Evolutionary conservation across 2,888 invertebrate genomes (phyloP).

Genomic region (Melanostoma scalare): DNA sequence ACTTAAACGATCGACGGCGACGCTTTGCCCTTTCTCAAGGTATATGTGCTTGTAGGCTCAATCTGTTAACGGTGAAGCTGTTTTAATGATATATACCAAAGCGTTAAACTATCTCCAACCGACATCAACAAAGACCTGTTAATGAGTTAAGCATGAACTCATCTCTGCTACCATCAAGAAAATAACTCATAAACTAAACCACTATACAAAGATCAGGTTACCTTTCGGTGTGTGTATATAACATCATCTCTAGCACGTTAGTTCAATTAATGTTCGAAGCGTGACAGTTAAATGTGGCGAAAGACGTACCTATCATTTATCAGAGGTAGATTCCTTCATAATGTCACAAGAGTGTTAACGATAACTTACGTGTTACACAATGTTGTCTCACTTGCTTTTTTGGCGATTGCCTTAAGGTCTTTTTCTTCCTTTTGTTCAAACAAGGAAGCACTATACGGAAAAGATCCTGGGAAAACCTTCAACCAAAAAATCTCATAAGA

Average conservation of each 20-base stretch:
- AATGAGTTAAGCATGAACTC: conserved; percentile 63
- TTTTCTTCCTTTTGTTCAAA: background rate
- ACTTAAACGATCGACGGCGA: background rate
- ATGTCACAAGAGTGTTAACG: conserved; percentile 6
- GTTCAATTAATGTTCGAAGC: conserved; percentile 40
- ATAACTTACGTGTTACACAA: background rate
- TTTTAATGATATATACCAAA: conserved; percentile 50
- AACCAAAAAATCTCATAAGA: conserved; percentile 51
- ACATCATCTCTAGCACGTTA: conserved; percentile 26
- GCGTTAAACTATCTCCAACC: conserved; percentile 37
- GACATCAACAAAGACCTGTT: conserved; percentile 53
- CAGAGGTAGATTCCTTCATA: background rate
- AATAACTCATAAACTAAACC: conserved; percentile 16
- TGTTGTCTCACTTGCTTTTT: conserved; percentile 48
- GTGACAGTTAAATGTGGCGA: conserved; percentile 29
- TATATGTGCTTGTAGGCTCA: conserved; percentile 22
- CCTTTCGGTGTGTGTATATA: background rate
- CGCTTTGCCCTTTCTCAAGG: conserved; percentile 25
- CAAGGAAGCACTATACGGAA: conserved; percentile 14
- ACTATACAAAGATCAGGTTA: background rate
- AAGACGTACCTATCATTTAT: background rate
- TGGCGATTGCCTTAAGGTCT: no score
- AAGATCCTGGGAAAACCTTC: conserved; percentile 48
- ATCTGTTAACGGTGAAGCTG: conserved; percentile 37
- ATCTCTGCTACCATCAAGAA: conserved; percentile 33